Percentiles rank a stretch among this genome's conserved stretches.
Evolutionary conservation across 1,140 invertebrate genomes (phyloP).

Genomic region (Cotesia typhae): DNA sequence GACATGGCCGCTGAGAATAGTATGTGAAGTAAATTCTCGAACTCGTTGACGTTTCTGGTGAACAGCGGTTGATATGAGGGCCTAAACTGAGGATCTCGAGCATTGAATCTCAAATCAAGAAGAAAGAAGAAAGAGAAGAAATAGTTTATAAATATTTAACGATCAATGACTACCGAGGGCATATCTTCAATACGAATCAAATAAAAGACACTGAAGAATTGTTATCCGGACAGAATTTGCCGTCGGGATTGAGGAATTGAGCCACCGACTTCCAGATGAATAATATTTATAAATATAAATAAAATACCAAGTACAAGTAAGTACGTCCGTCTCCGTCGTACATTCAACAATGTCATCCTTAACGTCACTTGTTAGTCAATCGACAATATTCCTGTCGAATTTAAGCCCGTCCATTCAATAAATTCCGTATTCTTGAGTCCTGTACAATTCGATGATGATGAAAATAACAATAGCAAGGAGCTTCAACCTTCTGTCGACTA

Average conservation of each 20-base stretch:
- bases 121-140: neutral
- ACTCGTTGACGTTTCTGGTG: neutral
- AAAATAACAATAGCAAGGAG: too few species aligned
- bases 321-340: neutral
- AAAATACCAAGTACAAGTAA: neutral
- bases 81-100: neutral
- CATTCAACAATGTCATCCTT: slow-evolving; percentile 24
- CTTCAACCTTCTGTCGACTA: too few species aligned
- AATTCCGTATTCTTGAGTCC: slow-evolving; percentile 21
- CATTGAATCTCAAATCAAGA: neutral
- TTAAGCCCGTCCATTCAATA: neutral
- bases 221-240: slow-evolving; percentile 10
- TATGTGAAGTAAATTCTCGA: too few species aligned
- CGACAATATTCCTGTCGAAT: slow-evolving; percentile 18
- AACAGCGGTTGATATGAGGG: too few species aligned
- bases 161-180: neutral
- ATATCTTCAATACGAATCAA: slow-evolving; percentile 6
- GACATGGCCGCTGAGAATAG: too few species aligned
- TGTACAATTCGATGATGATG: neutral
- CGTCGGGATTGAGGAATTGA: neutral
- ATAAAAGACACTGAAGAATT: neutral
- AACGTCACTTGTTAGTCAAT: slow-evolving; percentile 41
- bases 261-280: slow-evolving; percentile 15
- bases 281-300: neutral
- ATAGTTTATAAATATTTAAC: slow-evolving; percentile 6